Conservation (phyloP, 2,113 vertebrate species). For the Camelus dromedarius region DNA sequence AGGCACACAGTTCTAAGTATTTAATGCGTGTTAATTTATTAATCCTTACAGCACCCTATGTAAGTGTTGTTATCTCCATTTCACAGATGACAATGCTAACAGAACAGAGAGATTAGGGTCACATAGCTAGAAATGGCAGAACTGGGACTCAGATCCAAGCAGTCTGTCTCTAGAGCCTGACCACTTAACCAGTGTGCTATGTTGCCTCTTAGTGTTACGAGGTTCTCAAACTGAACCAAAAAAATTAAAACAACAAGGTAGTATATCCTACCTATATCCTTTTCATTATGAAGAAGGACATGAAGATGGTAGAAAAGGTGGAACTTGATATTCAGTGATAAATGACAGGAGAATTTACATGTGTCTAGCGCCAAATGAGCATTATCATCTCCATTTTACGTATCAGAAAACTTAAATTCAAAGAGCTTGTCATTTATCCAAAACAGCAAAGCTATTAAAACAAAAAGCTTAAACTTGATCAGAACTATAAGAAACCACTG, state of each 20-base stretch:
- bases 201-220: neutral
- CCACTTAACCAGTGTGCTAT: neutral
- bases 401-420: conserved; percentile 21
- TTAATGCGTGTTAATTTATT: neutral
- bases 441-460: neutral
- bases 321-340: neutral
- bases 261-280: neutral
- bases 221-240: neutral
- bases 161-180: neutral
- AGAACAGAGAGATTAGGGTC: neutral
- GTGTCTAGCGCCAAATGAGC: neutral
- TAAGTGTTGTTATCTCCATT: neutral
- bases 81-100: neutral
- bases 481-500: conserved; percentile 7
- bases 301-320: conserved; percentile 38
- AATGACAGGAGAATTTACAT: neutral
- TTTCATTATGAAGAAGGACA: neutral
- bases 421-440: neutral
- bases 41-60: neutral
- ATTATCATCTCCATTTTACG: conserved; percentile 16
- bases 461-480: conserved; percentile 10
- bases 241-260: neutral
- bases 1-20: conserved; percentile 18
- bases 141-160: neutral
- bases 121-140: neutral